Base-by-base conservation (phyloP, 2,797 vertebrate genomes). In the Cephalopachus bancanus region DNA sequence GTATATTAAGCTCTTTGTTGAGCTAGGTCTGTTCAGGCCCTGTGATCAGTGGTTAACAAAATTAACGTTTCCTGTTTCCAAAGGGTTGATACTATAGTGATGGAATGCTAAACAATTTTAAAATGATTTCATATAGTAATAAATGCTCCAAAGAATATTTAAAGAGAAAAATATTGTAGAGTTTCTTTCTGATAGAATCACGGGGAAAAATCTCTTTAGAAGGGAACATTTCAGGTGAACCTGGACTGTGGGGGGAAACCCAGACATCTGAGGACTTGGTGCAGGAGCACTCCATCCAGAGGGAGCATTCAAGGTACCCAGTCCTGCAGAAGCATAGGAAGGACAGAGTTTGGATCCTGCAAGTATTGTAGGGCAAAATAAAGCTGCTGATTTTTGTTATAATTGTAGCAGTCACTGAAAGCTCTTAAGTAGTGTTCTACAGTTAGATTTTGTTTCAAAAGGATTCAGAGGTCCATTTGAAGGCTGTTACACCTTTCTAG, bases 381-480 rank as follows among this genome's bases (percentile, higher is more conserved):
- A 71, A 94, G 53, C 9, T 4, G 11, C n/a, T 60, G 30, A 79
- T 60, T 94, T 91, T 78, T 76, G 24, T 69, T 65, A 8, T 84
- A 51, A 33, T 59, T 79, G 15, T 9, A n/a, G 22, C 22, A 37
- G 28, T 88, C 60, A 33, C 28, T 26, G 37, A 59, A 86, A 75
- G 6, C 24, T 19, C 3, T 22, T 62, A 92, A 72, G 19, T 12
- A 83, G 8, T 7, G 2, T 83, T 14, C 8, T 92, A 9, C 16
- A 26, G n/a, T 79, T 62, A 33, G 64, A 78, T 37, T 79, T 76
- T n/a, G 57, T 83, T 95, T 92, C 53, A 62, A 60, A 91, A 33
- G 7, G 86, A 20, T 19, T 44, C 65, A 83, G 49, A 95, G 51
- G 64, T 57, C 59, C 75, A 5, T 51, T 57, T 71, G n/a, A 81